These are phyloP conservation scores for Crepidodera aurea DNA, from an alignment of 2,888 invertebrate genomes.

Conservation along the genomic window DNA sequence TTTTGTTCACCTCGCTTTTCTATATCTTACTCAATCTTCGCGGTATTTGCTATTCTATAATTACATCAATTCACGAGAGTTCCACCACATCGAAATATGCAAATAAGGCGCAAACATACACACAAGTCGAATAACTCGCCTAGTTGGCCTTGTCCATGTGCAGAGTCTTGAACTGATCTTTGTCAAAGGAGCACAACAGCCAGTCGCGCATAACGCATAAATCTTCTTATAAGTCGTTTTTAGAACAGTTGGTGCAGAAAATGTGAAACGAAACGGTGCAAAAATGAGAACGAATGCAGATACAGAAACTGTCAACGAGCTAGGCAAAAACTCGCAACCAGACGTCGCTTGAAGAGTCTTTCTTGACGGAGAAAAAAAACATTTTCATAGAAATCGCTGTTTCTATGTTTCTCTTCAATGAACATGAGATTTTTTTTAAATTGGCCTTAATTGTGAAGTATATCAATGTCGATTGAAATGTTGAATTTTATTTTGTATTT, in stretches of 20 bases:
- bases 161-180: conserved; percentile 45
- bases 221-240: conserved; percentile 14
- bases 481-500: too few relatives aligned
- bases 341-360: background rate
- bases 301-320: conserved; percentile 12
- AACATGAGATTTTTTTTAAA: background rate
- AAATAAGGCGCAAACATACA: conserved; percentile 49
- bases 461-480: too few relatives aligned
- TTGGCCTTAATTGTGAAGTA: too few relatives aligned
- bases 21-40: background rate
- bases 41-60: background rate
- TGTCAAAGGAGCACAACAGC: conserved; percentile 40
- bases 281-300: background rate
- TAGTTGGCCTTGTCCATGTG: conserved; percentile 54
- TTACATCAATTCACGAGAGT: conserved; percentile 1
- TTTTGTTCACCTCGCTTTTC: too few relatives aligned
- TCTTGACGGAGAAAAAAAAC: background rate
- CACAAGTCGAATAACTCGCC: conserved; percentile 49
- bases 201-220: conserved; percentile 38
- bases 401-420: background rate
- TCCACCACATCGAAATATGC: conserved; percentile 43
- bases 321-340: background rate
- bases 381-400: background rate
- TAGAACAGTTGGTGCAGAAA: conserved; percentile 7
- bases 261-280: background rate